A percentile compares a stretch with the other conserved stretches of the same genome.
Conservation (phyloP, 2,113 vertebrate species). For the Datnioides undecimradiatus region DNA sequence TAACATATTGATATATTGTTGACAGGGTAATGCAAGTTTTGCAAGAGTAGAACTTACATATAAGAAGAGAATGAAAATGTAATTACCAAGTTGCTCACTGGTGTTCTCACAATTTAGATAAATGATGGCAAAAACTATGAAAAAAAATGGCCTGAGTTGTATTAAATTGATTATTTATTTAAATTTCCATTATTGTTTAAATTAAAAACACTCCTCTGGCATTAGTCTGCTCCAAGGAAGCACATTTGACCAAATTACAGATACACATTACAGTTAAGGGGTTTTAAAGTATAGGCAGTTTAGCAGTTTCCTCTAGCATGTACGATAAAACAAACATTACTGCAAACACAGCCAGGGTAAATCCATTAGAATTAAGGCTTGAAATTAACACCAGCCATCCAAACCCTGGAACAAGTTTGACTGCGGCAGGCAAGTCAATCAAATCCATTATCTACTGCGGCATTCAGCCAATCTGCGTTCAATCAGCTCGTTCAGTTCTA, state of each 20-base stretch:
- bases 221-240: background rate
- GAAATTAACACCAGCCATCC: slow-evolving; percentile 1
- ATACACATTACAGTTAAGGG: background rate
- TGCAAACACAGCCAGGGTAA: slow-evolving; percentile 6
- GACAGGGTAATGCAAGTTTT: no score
- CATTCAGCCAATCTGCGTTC: slow-evolving; percentile 36
- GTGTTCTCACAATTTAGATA: no score
- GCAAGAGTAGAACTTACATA: no score
- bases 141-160: no score
- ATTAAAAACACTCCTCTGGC: background rate
- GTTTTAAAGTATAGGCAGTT: background rate
- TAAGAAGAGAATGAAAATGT: no score
- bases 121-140: no score
- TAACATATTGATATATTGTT: no score
- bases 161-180: no score
- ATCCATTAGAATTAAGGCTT: slow-evolving; percentile 15
- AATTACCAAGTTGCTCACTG: background rate
- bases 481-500: slow-evolving; percentile 20
- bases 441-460: slow-evolving; percentile 23
- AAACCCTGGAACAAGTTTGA: background rate
- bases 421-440: slow-evolving; percentile 35
- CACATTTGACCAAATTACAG: background rate
- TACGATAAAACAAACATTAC: slow-evolving; percentile 21
- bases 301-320: background rate
- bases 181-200: background rate